Base-by-base conservation (phyloP, 2,113 vertebrate genomes). In the Grammomys surdaster region DNA sequence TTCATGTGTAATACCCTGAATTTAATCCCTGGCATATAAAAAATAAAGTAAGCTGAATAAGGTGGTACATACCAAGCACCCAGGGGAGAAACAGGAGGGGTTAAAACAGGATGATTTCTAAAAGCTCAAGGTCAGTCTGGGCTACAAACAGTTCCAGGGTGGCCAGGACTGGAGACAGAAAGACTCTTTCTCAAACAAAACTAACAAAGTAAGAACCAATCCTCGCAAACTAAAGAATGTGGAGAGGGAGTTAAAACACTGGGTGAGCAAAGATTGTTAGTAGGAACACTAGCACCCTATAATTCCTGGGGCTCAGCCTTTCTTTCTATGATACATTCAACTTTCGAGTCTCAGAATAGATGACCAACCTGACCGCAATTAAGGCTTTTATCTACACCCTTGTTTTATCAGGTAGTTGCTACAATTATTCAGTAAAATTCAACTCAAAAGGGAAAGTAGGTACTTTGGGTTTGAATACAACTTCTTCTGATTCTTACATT, bases 361-460 rank as follows among this genome's bases (percentile, higher is more conserved):
- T 17, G 33, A 73, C 5, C 0, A 48, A 90, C 19, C 88, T 88
- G 20, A 81, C 26, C 78, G 94, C 33, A 22, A 94, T 77, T 58
- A 60, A 36, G 58, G 60, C 94, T 94, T 94, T 93, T 72, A 84
- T 86, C 84, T 56, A 4, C 56, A 13, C 26, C 65, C 3, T 4
- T 58, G 51, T 93, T 85, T 72, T 24, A 81, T 77, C 7, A 12
- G 36, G 60, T 93, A 69, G 43, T 92, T 90, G 33, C 12, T 31
- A 91, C 43, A 89, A 73, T 94, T 84, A 85, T n/a, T 40, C 8
- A 72, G 78, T 67, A 78, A 78, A 93, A 58, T 33, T 89, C 17
- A 96, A 14, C n/a, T 91, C 26, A 69, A 91, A 95, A 90, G n/a
- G 28, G 56, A 90, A 90, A 84, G 75, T 40, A 75, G 48, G 88